Percentiles rank a stretch among this genome's conserved stretches.
Conservation (phyloP, 1,140 invertebrate genomes). For the Neodiprion lecontei region DNA sequence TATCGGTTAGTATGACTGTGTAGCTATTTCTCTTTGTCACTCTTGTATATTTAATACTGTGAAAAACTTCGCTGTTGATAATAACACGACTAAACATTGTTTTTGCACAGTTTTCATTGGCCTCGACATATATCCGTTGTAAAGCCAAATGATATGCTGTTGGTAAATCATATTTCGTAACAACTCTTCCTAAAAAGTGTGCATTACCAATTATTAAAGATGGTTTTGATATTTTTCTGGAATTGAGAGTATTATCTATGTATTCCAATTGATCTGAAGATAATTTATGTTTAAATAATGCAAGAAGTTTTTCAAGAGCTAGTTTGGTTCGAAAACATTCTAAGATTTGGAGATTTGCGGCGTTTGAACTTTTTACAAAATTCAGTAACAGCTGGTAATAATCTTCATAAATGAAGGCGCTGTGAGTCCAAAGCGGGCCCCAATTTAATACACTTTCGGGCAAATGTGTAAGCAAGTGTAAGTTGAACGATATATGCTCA, state of each 20-base stretch:
- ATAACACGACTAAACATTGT: background rate
- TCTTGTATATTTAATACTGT: background rate
- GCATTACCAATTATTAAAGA: background rate
- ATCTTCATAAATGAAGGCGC: constrained; percentile 31
- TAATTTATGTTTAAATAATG: constrained; percentile 17
- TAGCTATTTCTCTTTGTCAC: constrained; percentile 12
- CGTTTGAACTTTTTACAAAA: constrained; percentile 25
- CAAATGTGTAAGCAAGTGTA: constrained; percentile 34
- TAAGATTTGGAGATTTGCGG: constrained; percentile 22
- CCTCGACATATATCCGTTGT: background rate
- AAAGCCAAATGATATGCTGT: background rate
- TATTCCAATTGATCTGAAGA: background rate
- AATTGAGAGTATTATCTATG: background rate
- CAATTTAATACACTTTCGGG: constrained; percentile 27
- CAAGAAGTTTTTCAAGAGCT: background rate
- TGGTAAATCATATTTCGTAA: background rate
- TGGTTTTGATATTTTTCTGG: background rate
- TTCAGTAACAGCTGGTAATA: constrained; percentile 18
- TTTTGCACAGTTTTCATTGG: background rate
- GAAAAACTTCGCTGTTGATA: background rate
- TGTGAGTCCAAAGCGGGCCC: constrained; percentile 34
- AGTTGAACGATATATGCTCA: constrained; percentile 33
- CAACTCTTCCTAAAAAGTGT: background rate
- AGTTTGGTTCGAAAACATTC: constrained; percentile 17
- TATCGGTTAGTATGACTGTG: background rate